These are phyloP conservation scores for Apoda limacodes DNA, from an alignment of 2,888 invertebrate genomes.

Conservation along the genomic window DNA sequence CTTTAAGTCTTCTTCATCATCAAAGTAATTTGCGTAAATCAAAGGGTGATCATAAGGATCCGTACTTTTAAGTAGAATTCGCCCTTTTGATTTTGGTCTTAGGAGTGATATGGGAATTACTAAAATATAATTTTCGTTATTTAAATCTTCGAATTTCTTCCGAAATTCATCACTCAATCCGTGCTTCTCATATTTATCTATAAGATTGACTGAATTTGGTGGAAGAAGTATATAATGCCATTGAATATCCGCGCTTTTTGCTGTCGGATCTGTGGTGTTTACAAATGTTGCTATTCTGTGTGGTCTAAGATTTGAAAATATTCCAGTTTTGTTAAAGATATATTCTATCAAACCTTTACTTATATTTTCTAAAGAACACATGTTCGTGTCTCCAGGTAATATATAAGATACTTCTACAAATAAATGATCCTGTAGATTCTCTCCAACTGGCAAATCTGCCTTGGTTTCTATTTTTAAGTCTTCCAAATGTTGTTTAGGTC, in stretches of 20 bases:
- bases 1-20: constrained; percentile 62
- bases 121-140: constrained; percentile 35
- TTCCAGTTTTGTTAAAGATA: constrained; percentile 55
- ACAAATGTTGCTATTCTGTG: constrained; percentile 37
- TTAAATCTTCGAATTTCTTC: constrained; percentile 29
- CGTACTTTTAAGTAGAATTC: constrained; percentile 68
- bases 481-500: constrained; percentile 28
- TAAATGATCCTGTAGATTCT: constrained; percentile 35
- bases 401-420: constrained; percentile 36
- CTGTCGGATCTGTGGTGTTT: constrained; percentile 36
- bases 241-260: constrained; percentile 37
- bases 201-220: constrained; percentile 28
- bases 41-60: constrained; percentile 58
- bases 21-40: constrained; percentile 70
- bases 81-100: constrained; percentile 76
- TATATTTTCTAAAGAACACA: constrained; percentile 29
- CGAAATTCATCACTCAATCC: constrained; percentile 29
- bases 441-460: constrained; percentile 31
- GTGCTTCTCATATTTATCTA: constrained; percentile 32
- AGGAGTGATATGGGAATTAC: constrained; percentile 70
- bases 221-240: constrained; percentile 35
- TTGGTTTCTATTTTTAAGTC: constrained; percentile 25
- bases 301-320: constrained; percentile 47
- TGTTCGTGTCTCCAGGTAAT: constrained; percentile 27
- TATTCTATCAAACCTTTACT: constrained; percentile 46